These are phyloP conservation scores for Pentamera pediparva DNA, from an alignment of 53 echinoderm and acorn worm genomes.

Conservation along the genomic window DNA sequence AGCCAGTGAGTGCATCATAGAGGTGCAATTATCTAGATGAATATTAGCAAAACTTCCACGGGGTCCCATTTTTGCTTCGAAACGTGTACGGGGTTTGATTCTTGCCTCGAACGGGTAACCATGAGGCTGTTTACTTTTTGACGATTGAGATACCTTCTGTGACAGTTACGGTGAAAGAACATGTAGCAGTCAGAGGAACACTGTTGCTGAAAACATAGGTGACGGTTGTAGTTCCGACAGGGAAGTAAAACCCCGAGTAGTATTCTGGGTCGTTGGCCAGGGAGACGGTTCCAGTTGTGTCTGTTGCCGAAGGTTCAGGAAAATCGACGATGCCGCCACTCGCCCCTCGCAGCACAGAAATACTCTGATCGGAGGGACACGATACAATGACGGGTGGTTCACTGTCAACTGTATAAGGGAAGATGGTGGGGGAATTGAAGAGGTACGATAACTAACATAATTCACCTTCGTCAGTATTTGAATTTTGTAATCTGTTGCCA, in stretches of 20 bases:
- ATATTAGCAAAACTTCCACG: too few relatives aligned
- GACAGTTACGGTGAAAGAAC: not conserved
- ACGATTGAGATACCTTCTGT: not conserved
- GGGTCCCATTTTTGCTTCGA: too few relatives aligned
- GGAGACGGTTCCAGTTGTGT: not conserved
- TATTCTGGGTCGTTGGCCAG: not conserved
- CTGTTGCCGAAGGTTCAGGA: not conserved
- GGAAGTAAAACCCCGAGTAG: conserved; percentile 10
- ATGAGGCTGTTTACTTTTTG: too few relatives aligned
- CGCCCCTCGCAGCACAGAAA: conserved; percentile 1
- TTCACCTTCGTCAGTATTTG: too few relatives aligned
- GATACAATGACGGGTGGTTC: not conserved
- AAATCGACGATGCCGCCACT: not conserved
- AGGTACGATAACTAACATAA: too few relatives aligned
- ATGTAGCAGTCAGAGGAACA: not conserved
- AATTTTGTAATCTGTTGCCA: too few relatives aligned
- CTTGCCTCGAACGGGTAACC: too few relatives aligned
- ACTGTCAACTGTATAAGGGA: not conserved
- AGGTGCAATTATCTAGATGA: too few relatives aligned
- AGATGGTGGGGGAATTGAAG: too few relatives aligned
- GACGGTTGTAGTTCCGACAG: not conserved
- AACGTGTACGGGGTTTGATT: too few relatives aligned
- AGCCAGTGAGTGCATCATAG: too few relatives aligned
- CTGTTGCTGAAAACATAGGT: conserved; percentile 1
- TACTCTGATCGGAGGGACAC: not conserved